A percentile compares a stretch with the other conserved stretches of the same genome.
phyloP scores from a whole-genome alignment of 1,140 invertebrate species.

The Rhyacophila brunnea region DNA sequence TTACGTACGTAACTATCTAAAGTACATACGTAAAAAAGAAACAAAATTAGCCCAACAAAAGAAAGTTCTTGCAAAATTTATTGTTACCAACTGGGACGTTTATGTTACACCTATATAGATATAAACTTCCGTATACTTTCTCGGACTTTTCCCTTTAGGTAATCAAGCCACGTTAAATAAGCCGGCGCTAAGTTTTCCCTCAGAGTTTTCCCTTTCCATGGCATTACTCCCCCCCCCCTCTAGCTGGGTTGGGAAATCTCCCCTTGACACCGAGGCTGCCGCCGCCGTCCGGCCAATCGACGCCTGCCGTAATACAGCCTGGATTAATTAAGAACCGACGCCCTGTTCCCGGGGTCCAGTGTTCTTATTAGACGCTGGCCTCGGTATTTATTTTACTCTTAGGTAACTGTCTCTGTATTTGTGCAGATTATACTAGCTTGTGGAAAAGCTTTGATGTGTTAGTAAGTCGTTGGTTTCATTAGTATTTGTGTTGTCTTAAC shows the following conservation, averaged over 20 bases:
- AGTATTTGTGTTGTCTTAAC: too few relatives aligned
- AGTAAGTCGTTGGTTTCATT: too few relatives aligned
- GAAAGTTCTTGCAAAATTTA: too few relatives aligned
- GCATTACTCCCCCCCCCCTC: conserved; percentile 3
- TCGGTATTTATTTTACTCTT: background rate
- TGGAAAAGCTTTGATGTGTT: too few relatives aligned
- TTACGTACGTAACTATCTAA: too few relatives aligned
- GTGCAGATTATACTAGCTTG: background rate
- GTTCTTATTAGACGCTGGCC: too few relatives aligned
- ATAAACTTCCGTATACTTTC: background rate
- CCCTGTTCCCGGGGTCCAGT: conserved; percentile 2
- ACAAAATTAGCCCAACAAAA: too few relatives aligned
- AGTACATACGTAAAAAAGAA: too few relatives aligned
- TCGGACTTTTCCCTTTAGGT: conserved; percentile 23
- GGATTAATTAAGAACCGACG: conserved; percentile 34
- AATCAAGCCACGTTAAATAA: conserved; percentile 33
- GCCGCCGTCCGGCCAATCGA: conserved; percentile 23
- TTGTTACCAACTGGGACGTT: too few relatives aligned
- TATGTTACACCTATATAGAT: too few relatives aligned
- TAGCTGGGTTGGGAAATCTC: background rate
- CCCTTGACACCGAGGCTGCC: background rate
- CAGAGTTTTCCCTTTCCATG: conserved; percentile 22
- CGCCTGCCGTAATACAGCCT: conserved; percentile 30
- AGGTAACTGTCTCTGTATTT: background rate
- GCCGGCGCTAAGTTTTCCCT: conserved; percentile 13